phyloP scores from a whole-genome alignment of 2,113 vertebrate genomes.

The Colistium nudipinnis region DNA sequence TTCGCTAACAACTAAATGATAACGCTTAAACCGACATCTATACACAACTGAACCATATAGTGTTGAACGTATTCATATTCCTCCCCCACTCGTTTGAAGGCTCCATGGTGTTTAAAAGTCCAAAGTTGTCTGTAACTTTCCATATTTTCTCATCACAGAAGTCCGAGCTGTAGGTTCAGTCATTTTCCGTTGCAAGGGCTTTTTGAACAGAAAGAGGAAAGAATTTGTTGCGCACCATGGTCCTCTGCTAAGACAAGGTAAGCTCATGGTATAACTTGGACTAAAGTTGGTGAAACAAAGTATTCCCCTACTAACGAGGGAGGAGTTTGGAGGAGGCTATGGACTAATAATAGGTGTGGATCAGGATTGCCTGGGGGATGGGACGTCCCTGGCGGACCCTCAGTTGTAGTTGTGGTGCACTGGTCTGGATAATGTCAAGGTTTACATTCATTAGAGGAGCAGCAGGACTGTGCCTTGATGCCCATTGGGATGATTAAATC shows the following conservation, averaged over 20 bases:
- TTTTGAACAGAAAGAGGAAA: slow-evolving; percentile 79
- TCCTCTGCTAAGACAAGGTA: slow-evolving; percentile 75
- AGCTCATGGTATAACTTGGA: slow-evolving; percentile 30
- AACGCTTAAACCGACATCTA: slow-evolving; percentile 18
- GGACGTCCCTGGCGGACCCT: slow-evolving; percentile 25
- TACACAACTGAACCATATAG: slow-evolving; percentile 11
- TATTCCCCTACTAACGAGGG: background rate
- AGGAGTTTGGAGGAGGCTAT: background rate
- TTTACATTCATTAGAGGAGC: slow-evolving; percentile 66
- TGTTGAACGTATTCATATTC: slow-evolving; percentile 4
- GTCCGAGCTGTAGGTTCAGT: slow-evolving; percentile 74
- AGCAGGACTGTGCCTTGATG: slow-evolving; percentile 20
- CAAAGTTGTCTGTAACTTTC: slow-evolving; percentile 43
- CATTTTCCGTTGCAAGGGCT: slow-evolving; percentile 78
- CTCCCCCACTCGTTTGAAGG: slow-evolving; percentile 30
- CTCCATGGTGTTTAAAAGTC: background rate
- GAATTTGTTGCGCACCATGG: slow-evolving; percentile 65
- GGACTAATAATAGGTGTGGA: slow-evolving; percentile 16
- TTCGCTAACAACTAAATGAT: background rate
- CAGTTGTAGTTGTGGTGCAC: slow-evolving; percentile 40
- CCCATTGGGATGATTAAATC: slow-evolving; percentile 15
- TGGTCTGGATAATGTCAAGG: slow-evolving; percentile 57
- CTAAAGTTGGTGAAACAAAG: background rate
- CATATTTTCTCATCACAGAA: slow-evolving; percentile 71
- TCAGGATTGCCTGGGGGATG: slow-evolving; percentile 8